These are phyloP conservation scores for Podarcis lilfordi DNA, from an alignment of 2,797 vertebrate genomes.

Conservation along the genomic window DNA sequence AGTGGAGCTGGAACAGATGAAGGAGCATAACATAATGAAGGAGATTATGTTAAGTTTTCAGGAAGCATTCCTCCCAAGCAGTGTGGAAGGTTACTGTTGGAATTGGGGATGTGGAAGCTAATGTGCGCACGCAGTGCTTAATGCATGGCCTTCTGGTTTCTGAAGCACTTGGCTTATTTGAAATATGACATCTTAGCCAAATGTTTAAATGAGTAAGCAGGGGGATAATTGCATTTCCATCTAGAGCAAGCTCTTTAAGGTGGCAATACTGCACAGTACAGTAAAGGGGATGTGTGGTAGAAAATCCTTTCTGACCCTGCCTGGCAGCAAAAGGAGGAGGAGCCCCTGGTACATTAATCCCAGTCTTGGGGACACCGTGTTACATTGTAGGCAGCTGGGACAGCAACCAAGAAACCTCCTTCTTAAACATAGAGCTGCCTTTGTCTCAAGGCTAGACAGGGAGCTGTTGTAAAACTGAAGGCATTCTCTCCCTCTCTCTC, in stretches of 20 bases:
- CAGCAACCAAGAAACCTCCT: conserved; percentile 68
- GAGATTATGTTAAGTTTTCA: background rate
- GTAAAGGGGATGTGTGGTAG: conserved; percentile 28
- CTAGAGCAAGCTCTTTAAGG: background rate
- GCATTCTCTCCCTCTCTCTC: background rate
- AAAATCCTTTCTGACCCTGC: conserved; percentile 69
- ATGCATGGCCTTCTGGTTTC: background rate
- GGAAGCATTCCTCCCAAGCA: background rate
- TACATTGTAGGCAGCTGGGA: conserved; percentile 64
- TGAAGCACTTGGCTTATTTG: background rate
- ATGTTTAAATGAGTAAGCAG: background rate
- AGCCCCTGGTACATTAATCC: conserved; percentile 68
- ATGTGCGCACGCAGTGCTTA: background rate
- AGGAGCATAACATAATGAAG: too few species aligned
- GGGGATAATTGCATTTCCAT: background rate
- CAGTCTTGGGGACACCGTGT: conserved; percentile 32
- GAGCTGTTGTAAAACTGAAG: conserved; percentile 58
- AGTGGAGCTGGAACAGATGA: too few species aligned
- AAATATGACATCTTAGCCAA: background rate
- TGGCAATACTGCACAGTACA: background rate
- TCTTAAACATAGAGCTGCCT: conserved; percentile 64
- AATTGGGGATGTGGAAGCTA: background rate
- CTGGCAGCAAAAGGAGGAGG: conserved; percentile 53
- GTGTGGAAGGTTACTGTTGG: background rate
- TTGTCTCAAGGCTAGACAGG: conserved; percentile 63